Base-by-base conservation (phyloP, 2,113 vertebrate genomes). In the Grus americana region DNA sequence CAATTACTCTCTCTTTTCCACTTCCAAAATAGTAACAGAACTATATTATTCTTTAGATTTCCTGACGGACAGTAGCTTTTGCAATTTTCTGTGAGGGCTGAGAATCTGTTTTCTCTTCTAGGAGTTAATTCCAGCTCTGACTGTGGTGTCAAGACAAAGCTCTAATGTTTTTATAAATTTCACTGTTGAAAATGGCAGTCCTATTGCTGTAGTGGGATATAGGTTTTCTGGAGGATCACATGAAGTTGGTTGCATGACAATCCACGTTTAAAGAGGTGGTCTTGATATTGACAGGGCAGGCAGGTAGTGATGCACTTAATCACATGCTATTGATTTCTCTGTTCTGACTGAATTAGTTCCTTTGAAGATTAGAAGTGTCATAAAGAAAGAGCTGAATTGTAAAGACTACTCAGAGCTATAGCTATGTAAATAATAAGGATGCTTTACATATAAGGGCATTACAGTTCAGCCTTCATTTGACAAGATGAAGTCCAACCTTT, bases 341-440 rank as follows among this genome's bases (percentile, higher is more conserved):
- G 57, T 81, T 95, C 76, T 70, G 65, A 52, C 68, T 79, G 54
- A 86, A 95, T 76, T 92, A 86, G 38, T 68, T 92, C 74, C 81
- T 79, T 76, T 79, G 73, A 68, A 73, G 65, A 81, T 94, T 79
- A 65, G 36, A 54, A 75, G 54, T n/a, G 22, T 84, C 74, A 66
- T 85, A 76, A 71, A 71, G 61, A 76, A 50, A 86, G 36, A 86
- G 29, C 21, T 61, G 36, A 52, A 29, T 46, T 82, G 15, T 61
- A 75, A 89, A 88, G 49, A 76, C 66, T 72, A 20, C 30, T 85
- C 34, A 52, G 49, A 91, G 61, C 11, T 65, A 5, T 10, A 50
- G 26, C 36, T 75, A 57, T 75, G 44, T 68, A 67, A 94, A 87
- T 91, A 90, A 62, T 46, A 73, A 26, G 9, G 15, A 63, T 4